Base-by-base conservation (phyloP, 2,888 invertebrate genomes). In the Eupithecia exiguata region DNA sequence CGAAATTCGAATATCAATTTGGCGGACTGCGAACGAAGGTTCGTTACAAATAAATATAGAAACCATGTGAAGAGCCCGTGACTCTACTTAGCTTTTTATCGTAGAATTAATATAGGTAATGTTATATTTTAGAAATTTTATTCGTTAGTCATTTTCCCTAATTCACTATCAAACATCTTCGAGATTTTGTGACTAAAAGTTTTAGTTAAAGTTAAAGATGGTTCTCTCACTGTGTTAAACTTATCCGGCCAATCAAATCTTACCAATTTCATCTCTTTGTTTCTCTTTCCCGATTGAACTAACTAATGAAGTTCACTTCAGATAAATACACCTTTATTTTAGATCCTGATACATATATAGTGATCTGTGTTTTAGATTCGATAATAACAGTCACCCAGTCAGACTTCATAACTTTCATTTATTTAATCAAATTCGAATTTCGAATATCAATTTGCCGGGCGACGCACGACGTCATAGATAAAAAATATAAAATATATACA, bases 1-100 rank as follows among this genome's bases (percentile, higher is more conserved):
- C 91, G 89, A 83, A 87, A 91, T 91, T 90, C 76, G 92, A 94
- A 94, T 94, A 94, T 94, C 93, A 93, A 93, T 94, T 92, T 91
- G 92, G 90, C 82, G 81, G 87, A 87, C 14, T 9, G 49, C 49
- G 66, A 66, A 14, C 40, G 66, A 66, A 43, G 18, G 30, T 35
- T 62, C 7, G 9, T 18, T 62, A 30, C 4, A 35, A 61, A 62
- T 18, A 35, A 12, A 62, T 62, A 7, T 61, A 16, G 25, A 61
- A 30, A 30, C 6, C 16, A 30, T 30, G 18, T 35, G 16, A 9
- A 30, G 30, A 35, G 62, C 35, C 35, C 35, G 62, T 35, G 62
- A 35, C 18, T 62, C 9, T 35, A 62, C 21, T 30, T 18, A 7
- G 18, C 30, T 53, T 53, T 53, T 12, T 10, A 21, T 53, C 12